Percentiles rank a stretch among this genome's conserved stretches.
phyloP scores from a whole-genome alignment of 2,888 invertebrate genomes.

The Tillus elongatus region DNA sequence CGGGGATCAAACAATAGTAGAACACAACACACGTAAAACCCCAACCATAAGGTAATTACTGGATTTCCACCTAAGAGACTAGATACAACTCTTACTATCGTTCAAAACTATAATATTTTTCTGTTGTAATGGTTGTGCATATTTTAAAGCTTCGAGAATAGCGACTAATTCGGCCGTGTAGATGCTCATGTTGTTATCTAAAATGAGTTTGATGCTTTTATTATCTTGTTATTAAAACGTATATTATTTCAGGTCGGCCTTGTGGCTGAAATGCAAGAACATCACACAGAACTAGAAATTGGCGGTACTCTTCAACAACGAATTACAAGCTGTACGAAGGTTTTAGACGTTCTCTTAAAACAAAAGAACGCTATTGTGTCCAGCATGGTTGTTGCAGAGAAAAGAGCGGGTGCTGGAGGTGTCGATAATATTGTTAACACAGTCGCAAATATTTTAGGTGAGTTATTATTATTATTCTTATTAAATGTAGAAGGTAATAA shows the following conservation, averaged over 20 bases:
- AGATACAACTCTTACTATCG: too few relatives aligned
- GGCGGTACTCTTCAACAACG: conserved; percentile 57
- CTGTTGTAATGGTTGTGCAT: too few relatives aligned
- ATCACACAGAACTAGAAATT: conserved; percentile 36
- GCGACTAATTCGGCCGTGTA: too few relatives aligned
- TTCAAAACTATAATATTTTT: too few relatives aligned
- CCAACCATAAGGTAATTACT: too few relatives aligned
- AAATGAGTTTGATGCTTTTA: not conserved
- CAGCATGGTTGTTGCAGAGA: conserved; percentile 80
- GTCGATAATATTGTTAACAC: conserved; percentile 61
- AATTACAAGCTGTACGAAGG: conserved; percentile 51
- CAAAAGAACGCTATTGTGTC: conserved; percentile 51
- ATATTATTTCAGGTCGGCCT: conserved; percentile 50
- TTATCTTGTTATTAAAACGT: too few relatives aligned
- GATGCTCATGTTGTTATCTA: too few relatives aligned
- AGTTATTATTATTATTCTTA: conserved; percentile 48
- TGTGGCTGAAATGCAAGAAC: conserved; percentile 46
- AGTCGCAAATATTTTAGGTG: conserved; percentile 50
- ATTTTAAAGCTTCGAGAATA: too few relatives aligned
- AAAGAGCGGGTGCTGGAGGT: conserved; percentile 35
- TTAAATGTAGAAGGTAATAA: too few relatives aligned
- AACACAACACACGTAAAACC: too few relatives aligned
- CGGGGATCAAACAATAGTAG: too few relatives aligned
- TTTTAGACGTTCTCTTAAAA: conserved; percentile 59
- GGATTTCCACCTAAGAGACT: too few relatives aligned